Base-by-base conservation (phyloP, 2,888 invertebrate species). In the Dromius quadrimaculatus region DNA sequence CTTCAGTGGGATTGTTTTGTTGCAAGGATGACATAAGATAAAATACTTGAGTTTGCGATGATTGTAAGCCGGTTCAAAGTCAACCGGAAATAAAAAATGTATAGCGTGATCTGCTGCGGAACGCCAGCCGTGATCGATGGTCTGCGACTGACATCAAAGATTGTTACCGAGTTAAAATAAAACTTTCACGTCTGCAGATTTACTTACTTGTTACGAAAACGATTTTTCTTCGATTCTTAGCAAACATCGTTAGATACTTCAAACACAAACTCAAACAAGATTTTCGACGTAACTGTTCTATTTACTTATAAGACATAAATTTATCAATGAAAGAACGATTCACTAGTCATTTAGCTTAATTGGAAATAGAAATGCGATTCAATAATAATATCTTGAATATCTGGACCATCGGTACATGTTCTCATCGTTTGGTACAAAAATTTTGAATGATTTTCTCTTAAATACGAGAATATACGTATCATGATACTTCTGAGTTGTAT, bases 1-100 rank as follows among this genome's bases (percentile, higher is more conserved):
- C 28, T 50, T 50, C 28, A 23, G 50, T 9, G 38, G 22, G 41
- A 61, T 61, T 61, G 61, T 61, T 61, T 61, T 38, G 61, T 38
- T 61, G 13, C 61, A 36, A 23, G 41, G 41, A 47, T 59, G 59
- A 59, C 59, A 59, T 36, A 59, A n/a, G n/a, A n/a, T n/a, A n/a
- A n/a, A n/a, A 36, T 36, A 20, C 34, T 17, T 11, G 20, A 36
- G 34, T n/a, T 47, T 17, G 59, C 34, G 34, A 36, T 59, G 59
- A 59, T 59, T 59, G 59, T 59, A 59, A 28, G 50, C 28, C 28
- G 59, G 59, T 59, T 47, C 59, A 34, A 47, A 47, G 59, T 59
- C 36, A 59, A 59, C 34, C 59, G 59, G 59, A 59, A 19, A 34
- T 59, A 59, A 59, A 59, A 59, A 59, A 59, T 59, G 59, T 59